phyloP scores from a whole-genome alignment of 1,140 invertebrate genomes.

The Caenorhabditis latens region DNA sequence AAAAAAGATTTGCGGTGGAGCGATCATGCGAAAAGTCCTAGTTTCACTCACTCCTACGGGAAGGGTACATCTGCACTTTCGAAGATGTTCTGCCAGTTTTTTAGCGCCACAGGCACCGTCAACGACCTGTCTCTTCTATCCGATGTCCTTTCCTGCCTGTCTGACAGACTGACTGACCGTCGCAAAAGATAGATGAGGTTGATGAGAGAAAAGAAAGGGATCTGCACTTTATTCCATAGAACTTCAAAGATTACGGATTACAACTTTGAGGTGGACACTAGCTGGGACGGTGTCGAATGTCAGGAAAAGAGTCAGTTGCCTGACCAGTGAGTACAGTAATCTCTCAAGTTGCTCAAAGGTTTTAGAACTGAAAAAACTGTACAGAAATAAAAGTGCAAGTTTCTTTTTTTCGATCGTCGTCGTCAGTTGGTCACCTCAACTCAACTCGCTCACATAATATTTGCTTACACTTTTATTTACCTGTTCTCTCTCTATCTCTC shows the following conservation, averaged over 20 bases:
- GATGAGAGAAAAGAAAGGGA: background rate
- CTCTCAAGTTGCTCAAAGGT: background rate
- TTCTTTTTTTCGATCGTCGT: background rate
- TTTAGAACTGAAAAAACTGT: background rate
- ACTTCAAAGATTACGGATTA: slow-evolving; percentile 49
- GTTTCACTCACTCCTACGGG: background rate
- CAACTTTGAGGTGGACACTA: background rate
- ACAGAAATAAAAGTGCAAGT: slow-evolving; percentile 47
- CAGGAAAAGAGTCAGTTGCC: background rate
- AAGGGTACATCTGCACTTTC: slow-evolving; percentile 40
- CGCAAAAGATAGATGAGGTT: background rate
- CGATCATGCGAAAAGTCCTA: slow-evolving; percentile 34
- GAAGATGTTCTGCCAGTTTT: slow-evolving; percentile 49
- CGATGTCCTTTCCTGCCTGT: slow-evolving; percentile 18
- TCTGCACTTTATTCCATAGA: slow-evolving; percentile 15
- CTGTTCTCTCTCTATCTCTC: background rate
- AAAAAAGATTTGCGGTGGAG: background rate
- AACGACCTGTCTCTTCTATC: slow-evolving; percentile 16
- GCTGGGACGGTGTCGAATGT: slow-evolving; percentile 7
- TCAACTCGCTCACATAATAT: slow-evolving; percentile 52
- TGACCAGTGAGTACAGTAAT: background rate
- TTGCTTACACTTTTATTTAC: slow-evolving; percentile 55
- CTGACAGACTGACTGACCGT: slow-evolving; percentile 13
- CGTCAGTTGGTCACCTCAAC: slow-evolving; percentile 30
- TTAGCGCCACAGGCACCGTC: slow-evolving; percentile 12